phyloP scores from a whole-genome alignment of 2,888 invertebrate genomes.

The Tetranychus truncatus region DNA sequence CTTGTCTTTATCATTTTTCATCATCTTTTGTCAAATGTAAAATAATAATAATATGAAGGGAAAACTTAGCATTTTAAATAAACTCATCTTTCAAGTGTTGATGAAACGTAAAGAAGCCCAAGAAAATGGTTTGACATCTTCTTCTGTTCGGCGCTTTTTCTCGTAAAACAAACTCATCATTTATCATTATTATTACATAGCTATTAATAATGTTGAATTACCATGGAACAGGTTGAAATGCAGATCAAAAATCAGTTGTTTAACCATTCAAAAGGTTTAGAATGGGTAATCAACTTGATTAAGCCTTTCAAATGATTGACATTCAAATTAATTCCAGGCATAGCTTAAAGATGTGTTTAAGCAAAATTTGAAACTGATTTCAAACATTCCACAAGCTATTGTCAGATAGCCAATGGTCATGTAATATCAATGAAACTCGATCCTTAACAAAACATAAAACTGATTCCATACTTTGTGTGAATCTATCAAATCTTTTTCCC shows the following conservation, averaged over 20 bases:
- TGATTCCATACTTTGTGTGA: too few species aligned
- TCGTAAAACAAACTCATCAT: conserved; percentile 6
- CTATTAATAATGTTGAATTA: neutral
- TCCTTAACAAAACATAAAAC: too few species aligned
- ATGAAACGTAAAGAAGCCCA: neutral
- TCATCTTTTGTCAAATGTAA: conserved; percentile 12
- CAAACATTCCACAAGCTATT: too few species aligned
- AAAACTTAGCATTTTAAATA: conserved; percentile 11
- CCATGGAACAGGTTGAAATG: neutral
- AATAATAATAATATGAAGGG: neutral
- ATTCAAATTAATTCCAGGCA: neutral
- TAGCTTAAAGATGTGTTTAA: neutral
- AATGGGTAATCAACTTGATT: too few species aligned
- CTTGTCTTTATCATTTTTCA: conserved; percentile 14
- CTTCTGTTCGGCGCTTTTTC: neutral
- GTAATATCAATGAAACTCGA: too few species aligned
- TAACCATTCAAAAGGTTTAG: neutral
- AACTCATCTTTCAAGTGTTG: neutral
- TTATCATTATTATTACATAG: neutral
- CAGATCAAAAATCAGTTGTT: neutral
- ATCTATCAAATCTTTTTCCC: too few species aligned
- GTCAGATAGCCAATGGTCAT: too few species aligned
- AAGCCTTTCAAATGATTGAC: neutral
- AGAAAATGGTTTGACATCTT: neutral
- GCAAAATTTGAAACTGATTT: neutral